Percentiles rank a stretch among this genome's conserved stretches.
phyloP scores from a whole-genome alignment of 2,113 vertebrate species.

The Mugil cephalus region DNA sequence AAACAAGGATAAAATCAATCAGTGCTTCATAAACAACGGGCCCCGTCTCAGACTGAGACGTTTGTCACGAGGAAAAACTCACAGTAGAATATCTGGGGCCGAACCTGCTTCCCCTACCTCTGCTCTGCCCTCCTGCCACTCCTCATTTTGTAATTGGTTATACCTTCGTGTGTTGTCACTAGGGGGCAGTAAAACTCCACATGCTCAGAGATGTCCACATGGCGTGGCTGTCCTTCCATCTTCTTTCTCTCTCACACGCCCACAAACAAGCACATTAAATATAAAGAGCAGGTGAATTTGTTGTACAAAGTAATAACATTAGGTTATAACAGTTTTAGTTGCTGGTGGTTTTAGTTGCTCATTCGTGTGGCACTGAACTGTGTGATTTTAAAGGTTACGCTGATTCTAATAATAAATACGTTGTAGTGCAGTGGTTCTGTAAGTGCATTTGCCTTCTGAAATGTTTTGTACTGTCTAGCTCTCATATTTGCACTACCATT shows the following conservation, averaged over 20 bases:
- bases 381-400: neutral
- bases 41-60: neutral
- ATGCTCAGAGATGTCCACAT: slow-evolving; percentile 23
- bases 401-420: neutral
- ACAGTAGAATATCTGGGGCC: no score
- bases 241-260: neutral
- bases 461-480: no score
- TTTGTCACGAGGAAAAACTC: no score
- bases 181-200: slow-evolving; percentile 78
- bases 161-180: slow-evolving; percentile 10
- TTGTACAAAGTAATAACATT: neutral
- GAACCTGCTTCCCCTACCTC: no score
- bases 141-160: neutral
- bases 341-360: no score
- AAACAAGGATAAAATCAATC: slow-evolving; percentile 20
- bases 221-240: slow-evolving; percentile 17
- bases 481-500: no score
- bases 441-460: no score
- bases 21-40: slow-evolving; percentile 1
- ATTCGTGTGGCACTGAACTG: neutral
- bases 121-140: neutral
- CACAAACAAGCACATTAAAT: neutral
- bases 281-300: neutral
- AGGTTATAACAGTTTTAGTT: no score
- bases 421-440: no score